Evolutionary conservation across 2,888 invertebrate genomes (phyloP).

Genomic region (Lasioglossum figueresi): DNA sequence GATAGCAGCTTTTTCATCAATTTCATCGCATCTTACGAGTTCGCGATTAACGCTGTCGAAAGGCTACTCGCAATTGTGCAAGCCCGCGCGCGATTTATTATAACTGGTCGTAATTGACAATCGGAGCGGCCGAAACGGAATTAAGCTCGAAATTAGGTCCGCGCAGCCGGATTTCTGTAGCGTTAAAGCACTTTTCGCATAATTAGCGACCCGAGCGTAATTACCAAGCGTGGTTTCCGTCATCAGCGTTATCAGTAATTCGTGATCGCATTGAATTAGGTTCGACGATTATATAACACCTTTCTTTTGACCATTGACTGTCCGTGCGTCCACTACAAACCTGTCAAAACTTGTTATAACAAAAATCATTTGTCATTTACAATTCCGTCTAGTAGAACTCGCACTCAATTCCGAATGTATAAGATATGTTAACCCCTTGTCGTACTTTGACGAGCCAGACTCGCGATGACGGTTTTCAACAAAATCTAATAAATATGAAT

Average conservation of each 20-base stretch:
- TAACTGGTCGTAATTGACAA: constrained; percentile 45
- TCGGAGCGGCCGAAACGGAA: constrained; percentile 11
- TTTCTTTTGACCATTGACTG: not conserved
- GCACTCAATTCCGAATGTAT: not conserved
- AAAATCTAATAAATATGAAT: too few relatives aligned
- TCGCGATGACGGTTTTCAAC: too few relatives aligned
- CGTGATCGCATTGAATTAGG: not conserved
- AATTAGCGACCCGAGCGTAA: constrained; percentile 41
- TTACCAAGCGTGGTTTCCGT: constrained; percentile 22
- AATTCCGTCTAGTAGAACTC: not conserved
- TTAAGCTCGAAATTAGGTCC: constrained; percentile 36
- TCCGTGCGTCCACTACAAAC: not conserved
- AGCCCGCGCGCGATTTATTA: constrained; percentile 25
- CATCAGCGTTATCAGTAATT: not conserved
- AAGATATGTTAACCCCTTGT: not conserved
- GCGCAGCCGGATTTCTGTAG: constrained; percentile 38
- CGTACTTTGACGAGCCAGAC: too few relatives aligned
- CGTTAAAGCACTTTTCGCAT: constrained; percentile 37
- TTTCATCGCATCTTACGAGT: not conserved
- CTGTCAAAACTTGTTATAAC: not conserved
- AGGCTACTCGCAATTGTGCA: constrained; percentile 1
- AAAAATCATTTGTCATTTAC: not conserved
- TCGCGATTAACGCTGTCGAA: not conserved
- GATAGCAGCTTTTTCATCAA: not conserved
- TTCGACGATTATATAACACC: constrained; percentile 9